phyloP scores from a whole-genome alignment of 2,797 vertebrate species.

The Ambastaia sidthimunki region DNA sequence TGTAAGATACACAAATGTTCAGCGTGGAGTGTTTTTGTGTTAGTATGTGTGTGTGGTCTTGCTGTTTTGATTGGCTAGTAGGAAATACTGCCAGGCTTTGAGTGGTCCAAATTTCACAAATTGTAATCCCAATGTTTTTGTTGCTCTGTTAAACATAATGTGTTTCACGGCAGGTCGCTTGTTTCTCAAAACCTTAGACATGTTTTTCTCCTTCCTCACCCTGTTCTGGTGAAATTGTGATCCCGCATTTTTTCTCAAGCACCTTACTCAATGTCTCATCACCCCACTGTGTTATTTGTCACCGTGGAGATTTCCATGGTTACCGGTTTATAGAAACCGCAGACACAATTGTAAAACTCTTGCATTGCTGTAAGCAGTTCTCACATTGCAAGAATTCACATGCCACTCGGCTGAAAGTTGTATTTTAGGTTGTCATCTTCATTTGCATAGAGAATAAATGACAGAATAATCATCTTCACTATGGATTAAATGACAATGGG shows the following conservation, averaged over 20 bases:
- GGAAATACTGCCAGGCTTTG: slow-evolving; percentile 1
- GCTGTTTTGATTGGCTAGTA: slow-evolving; percentile 1
- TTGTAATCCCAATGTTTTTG: neutral
- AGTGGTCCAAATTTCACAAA: neutral
- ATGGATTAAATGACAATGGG: neutral
- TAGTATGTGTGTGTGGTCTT: slow-evolving; percentile 1
- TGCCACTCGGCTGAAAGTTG: neutral
- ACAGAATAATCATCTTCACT: neutral
- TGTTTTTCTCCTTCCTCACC: neutral
- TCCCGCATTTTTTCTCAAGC: neutral
- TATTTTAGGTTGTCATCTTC: neutral
- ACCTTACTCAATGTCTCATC: neutral
- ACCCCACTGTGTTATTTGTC: neutral
- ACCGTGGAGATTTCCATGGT: slow-evolving; percentile 1
- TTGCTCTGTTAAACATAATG: neutral
- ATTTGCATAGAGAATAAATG: neutral
- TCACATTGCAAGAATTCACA: neutral
- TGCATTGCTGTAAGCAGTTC: neutral
- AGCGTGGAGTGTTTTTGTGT: neutral
- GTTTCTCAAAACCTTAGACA: neutral
- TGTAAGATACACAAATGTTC: neutral
- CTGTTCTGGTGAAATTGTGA: neutral
- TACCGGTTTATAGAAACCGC: neutral
- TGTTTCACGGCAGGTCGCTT: neutral
- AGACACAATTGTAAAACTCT: neutral